Conservation (phyloP, 2,888 invertebrate species). For the Galeopsomyia nigrocyanea region DNA sequence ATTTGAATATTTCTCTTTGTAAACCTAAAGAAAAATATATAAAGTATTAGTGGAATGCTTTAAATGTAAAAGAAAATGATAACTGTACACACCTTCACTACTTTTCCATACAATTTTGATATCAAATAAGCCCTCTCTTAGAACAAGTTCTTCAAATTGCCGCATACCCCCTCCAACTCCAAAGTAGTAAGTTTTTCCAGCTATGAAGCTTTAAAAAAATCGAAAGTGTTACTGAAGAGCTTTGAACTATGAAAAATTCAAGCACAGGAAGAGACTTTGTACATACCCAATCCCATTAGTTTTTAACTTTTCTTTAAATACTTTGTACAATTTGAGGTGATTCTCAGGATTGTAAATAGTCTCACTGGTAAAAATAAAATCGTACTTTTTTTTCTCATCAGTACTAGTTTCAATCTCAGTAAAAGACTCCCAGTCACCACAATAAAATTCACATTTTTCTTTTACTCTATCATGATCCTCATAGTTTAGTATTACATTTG, state of each 20-base stretch:
- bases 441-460: constrained; percentile 70
- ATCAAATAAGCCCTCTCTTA: constrained; percentile 72
- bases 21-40: constrained; percentile 55
- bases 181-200: constrained; percentile 94
- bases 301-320: constrained; percentile 77
- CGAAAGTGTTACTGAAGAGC: constrained; percentile 11
- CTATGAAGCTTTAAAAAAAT: constrained; percentile 73
- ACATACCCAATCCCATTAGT: constrained; percentile 75
- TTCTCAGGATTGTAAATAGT: constrained; percentile 91
- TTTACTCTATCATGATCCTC: constrained; percentile 66
- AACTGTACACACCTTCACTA: constrained; percentile 69
- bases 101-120: constrained; percentile 76
- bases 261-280: not conserved
- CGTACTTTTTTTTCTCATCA: constrained; percentile 74
- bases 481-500: constrained; percentile 81
- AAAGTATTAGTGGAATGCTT: constrained; percentile 5
- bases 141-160: constrained; percentile 79
- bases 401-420: constrained; percentile 60
- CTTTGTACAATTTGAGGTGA: constrained; percentile 80
- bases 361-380: constrained; percentile 91
- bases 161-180: constrained; percentile 92
- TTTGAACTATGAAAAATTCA: not conserved
- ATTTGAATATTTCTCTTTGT: constrained; percentile 57
- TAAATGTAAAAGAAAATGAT: constrained; percentile 20
- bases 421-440: constrained; percentile 84